These are phyloP conservation scores for Allolobophora icterica DNA, from an alignment of 2,888 invertebrate species.

Conservation along the genomic window DNA sequence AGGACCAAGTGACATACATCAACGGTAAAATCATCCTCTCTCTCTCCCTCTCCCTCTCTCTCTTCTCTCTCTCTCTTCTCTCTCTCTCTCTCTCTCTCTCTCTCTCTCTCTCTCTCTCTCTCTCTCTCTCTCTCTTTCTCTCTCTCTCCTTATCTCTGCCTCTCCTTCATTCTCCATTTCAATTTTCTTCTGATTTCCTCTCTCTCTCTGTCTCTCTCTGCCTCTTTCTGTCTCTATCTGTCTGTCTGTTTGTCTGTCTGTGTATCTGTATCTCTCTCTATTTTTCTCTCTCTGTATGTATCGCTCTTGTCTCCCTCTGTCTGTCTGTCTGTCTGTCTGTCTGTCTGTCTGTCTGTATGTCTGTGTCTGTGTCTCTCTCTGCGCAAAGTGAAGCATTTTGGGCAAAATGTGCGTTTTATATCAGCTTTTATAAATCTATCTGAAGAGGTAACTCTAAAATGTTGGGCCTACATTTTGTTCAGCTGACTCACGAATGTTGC, in stretches of 20 bases:
- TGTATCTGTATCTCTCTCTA: neutral
- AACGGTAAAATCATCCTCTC: neutral
- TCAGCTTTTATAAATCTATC: too few species aligned
- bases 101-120: neutral
- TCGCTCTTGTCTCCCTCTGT: neutral
- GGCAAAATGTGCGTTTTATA: too few species aligned
- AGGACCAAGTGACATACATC: neutral
- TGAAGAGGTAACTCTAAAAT: too few species aligned
- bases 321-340: neutral
- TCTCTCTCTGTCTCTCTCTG: neutral
- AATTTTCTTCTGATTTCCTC: neutral
- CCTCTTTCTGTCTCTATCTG: too few species aligned
- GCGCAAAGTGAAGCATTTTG: too few species aligned
- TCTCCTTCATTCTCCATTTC: neutral
- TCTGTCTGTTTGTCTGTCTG: neutral
- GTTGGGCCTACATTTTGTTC: too few species aligned
- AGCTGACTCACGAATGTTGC: too few species aligned
- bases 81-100: conserved; percentile 25
- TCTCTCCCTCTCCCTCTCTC: neutral
- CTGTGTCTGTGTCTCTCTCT: conserved; percentile 15
- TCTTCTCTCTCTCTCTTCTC: neutral
- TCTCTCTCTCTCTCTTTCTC: neutral
- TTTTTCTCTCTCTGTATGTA: too few species aligned
- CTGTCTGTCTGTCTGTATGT: neutral
- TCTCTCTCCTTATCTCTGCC: conserved; percentile 26